These are phyloP conservation scores for Axis porcinus DNA, from an alignment of 2,113 vertebrate species.

Conservation along the genomic window DNA sequence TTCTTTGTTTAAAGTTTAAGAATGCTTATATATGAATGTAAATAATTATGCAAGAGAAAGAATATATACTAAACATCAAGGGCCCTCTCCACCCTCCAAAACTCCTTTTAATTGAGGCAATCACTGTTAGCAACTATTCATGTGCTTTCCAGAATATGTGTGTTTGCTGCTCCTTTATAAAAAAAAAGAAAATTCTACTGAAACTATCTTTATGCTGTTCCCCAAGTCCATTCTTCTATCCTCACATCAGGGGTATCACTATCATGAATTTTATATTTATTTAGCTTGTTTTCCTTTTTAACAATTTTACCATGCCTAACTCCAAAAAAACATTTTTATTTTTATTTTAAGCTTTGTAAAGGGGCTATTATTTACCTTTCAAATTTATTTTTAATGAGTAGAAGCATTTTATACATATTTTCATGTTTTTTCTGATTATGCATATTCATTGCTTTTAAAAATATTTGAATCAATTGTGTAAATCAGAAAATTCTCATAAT, in stretches of 20 bases:
- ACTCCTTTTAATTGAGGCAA: not conserved
- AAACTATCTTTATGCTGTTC: not conserved
- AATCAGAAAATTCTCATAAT: not conserved
- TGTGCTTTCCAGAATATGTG: not conserved
- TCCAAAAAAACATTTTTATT: not conserved
- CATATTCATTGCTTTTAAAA: not conserved
- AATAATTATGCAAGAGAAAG: not conserved
- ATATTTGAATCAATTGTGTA: not conserved
- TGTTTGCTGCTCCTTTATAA: not conserved
- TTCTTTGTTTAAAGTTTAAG: not conserved
- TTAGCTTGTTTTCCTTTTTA: not conserved
- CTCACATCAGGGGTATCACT: not conserved
- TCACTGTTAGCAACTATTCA: accelerated
- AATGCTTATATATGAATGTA: not conserved
- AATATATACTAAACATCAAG: not conserved
- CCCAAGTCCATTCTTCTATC: not conserved
- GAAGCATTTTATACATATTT: not conserved
- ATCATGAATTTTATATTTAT: not conserved
- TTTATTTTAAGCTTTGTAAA: not conserved
- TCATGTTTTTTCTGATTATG: not conserved
- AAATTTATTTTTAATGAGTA: not conserved
- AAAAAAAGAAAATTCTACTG: not conserved
- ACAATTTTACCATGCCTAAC: not conserved
- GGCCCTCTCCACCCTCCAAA: not conserved
- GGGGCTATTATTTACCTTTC: not conserved